Conservation (phyloP, 1,140 invertebrate genomes). For the Camponotus floridanus region DNA sequence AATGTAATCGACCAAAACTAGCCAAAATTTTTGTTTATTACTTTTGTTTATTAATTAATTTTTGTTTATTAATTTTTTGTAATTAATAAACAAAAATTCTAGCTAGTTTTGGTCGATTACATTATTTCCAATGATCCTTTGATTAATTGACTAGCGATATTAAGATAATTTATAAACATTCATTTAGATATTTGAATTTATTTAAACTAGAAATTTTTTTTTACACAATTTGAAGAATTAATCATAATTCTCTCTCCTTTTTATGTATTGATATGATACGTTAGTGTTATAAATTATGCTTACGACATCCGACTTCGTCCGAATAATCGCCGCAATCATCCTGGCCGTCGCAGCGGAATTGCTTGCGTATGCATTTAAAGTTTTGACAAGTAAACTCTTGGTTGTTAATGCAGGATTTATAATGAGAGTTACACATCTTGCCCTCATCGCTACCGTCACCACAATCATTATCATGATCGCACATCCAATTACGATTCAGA, state of each 20-base stretch:
- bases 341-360: constrained; percentile 96
- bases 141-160: too few relatives aligned
- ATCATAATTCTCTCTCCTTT: background rate
- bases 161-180: too few relatives aligned
- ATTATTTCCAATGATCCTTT: too few relatives aligned
- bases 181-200: background rate
- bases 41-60: too few relatives aligned
- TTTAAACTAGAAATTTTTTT: background rate
- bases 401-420: constrained; percentile 91
- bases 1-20: too few relatives aligned
- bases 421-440: constrained; percentile 94
- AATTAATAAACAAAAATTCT: too few relatives aligned
- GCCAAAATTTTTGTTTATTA: too few relatives aligned
- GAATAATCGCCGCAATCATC: constrained; percentile 96
- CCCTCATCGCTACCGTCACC: constrained; percentile 97
- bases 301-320: constrained; percentile 92
- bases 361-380: constrained; percentile 96
- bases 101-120: too few relatives aligned
- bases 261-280: background rate
- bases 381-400: constrained; percentile 97
- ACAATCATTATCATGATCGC: constrained; percentile 97
- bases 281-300: constrained; percentile 77
- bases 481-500: constrained; percentile 92
- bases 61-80: too few relatives aligned
- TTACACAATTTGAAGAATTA: background rate